These are phyloP conservation scores for Leucozona laternaria DNA, from an alignment of 2,888 invertebrate genomes.

Conservation along the genomic window DNA sequence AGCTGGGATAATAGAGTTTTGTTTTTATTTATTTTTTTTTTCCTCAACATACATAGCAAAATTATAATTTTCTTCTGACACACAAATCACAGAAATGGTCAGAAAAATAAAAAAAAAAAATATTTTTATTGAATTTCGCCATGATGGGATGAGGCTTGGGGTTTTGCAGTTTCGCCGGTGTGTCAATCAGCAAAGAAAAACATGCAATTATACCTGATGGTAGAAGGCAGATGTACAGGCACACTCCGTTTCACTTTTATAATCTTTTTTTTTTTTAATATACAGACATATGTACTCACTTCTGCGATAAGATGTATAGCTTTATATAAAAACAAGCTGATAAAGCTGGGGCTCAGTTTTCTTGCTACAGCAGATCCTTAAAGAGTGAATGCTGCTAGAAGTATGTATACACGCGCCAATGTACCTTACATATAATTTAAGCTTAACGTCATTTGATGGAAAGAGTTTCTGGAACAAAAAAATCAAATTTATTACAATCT, in stretches of 20 bases:
- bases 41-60: neutral
- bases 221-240: neutral
- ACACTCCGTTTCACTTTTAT: neutral
- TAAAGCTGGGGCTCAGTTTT: too few relatives aligned
- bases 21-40: constrained; percentile 5
- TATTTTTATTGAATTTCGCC: constrained; percentile 51
- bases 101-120: constrained; percentile 24
- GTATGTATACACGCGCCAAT: too few relatives aligned
- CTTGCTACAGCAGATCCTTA: too few relatives aligned
- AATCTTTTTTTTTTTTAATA: too few relatives aligned
- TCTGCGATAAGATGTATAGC: too few relatives aligned
- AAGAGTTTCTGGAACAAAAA: too few relatives aligned
- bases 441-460: too few relatives aligned
- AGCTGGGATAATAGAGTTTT: constrained; percentile 44
- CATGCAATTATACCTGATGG: constrained; percentile 8
- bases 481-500: too few relatives aligned
- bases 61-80: constrained; percentile 65
- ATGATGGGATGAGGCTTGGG: constrained; percentile 40
- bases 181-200: constrained; percentile 41
- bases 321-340: too few relatives aligned
- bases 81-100: constrained; percentile 60
- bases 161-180: constrained; percentile 34
- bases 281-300: too few relatives aligned
- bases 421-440: too few relatives aligned
- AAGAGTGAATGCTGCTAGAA: too few relatives aligned